Percentiles rank a stretch among this genome's conserved stretches.
phyloP scores from a whole-genome alignment of 2,113 vertebrate genomes.

The Nyctereutes procyonoides region DNA sequence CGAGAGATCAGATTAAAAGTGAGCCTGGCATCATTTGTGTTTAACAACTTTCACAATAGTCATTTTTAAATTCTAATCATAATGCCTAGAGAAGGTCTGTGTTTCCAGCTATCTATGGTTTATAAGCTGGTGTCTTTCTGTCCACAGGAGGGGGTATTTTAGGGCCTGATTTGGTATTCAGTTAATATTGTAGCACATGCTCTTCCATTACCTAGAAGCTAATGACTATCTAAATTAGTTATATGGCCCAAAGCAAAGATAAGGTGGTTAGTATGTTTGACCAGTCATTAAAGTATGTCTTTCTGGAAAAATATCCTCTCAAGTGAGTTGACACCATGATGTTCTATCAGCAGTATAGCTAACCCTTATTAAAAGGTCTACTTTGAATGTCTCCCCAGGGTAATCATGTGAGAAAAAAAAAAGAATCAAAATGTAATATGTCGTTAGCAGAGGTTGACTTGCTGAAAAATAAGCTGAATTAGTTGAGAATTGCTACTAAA shows the following conservation, averaged over 20 bases:
- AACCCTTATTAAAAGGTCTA: constrained; percentile 68
- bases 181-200: constrained; percentile 40
- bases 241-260: constrained; percentile 82
- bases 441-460: constrained; percentile 48
- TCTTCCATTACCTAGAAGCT: constrained; percentile 75
- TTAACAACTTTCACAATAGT: background rate
- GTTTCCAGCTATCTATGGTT: background rate
- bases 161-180: constrained; percentile 77
- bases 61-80: background rate
- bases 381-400: constrained; percentile 71
- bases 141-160: constrained; percentile 47
- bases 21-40: background rate
- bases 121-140: constrained; percentile 27
- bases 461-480: constrained; percentile 68
- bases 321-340: constrained; percentile 72
- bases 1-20: background rate
- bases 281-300: constrained; percentile 82
- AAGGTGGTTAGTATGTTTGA: constrained; percentile 78
- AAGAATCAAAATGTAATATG: constrained; percentile 58
- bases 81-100: background rate
- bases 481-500: constrained; percentile 53
- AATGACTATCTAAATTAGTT: constrained; percentile 84
- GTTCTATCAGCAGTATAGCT: constrained; percentile 69
- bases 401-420: constrained; percentile 56
- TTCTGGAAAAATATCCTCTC: constrained; percentile 75